phyloP scores from a whole-genome alignment of 2,888 invertebrate species.

The Lissonota sp. region DNA sequence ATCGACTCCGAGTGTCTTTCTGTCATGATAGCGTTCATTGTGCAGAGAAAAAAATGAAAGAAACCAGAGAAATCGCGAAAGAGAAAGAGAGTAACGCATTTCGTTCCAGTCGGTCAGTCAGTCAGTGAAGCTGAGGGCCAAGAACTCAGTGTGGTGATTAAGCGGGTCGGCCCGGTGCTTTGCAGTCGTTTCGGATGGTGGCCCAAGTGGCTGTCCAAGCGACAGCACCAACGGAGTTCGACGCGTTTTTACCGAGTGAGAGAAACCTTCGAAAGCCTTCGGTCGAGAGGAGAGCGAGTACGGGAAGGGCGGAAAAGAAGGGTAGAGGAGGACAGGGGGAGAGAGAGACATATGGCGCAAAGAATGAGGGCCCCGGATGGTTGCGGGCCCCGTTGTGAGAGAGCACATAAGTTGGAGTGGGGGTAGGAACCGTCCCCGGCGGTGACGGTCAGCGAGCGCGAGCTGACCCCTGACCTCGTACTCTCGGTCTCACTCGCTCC shows the following conservation, averaged over 20 bases:
- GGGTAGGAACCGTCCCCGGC: constrained; percentile 80
- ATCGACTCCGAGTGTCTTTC: background rate
- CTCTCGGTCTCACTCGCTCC: constrained; percentile 71
- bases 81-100: constrained; percentile 30
- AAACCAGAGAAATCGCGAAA: constrained; percentile 7
- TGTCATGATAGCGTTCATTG: constrained; percentile 2
- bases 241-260: constrained; percentile 61
- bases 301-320: constrained; percentile 51
- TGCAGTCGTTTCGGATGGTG: constrained; percentile 37
- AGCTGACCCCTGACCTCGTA: constrained; percentile 82
- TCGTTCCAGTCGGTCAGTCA: constrained; percentile 68
- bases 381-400: constrained; percentile 53
- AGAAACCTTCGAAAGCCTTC: constrained; percentile 24
- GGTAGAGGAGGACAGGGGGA: constrained; percentile 49
- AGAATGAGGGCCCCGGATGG: constrained; percentile 58
- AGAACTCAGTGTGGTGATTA: constrained; percentile 69
- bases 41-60: constrained; percentile 20
- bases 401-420: constrained; percentile 52
- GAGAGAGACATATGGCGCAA: constrained; percentile 56
- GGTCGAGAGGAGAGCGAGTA: constrained; percentile 58
- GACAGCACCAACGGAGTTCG: constrained; percentile 58
- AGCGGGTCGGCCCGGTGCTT: constrained; percentile 68
- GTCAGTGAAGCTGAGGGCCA: constrained; percentile 57
- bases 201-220: constrained; percentile 66
- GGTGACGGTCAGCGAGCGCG: constrained; percentile 84